Evolutionary conservation across 2,113 vertebrate genomes (phyloP).

Genomic region (Megalops atlanticus): DNA sequence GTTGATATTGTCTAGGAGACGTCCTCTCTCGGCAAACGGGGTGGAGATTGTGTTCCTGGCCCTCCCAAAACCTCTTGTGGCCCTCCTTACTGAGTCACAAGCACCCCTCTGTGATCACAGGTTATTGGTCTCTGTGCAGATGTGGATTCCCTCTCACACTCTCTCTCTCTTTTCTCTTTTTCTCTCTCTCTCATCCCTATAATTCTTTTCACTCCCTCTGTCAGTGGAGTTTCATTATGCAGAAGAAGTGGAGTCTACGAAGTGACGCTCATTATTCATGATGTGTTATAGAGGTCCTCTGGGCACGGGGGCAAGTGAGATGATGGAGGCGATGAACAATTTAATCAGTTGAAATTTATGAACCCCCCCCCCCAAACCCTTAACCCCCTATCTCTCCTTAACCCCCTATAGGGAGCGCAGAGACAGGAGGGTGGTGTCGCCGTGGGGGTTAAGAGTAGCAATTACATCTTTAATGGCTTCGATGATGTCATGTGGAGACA

Average conservation of each 20-base stretch:
- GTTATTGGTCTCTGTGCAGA: no score
- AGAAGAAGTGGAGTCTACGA: not conserved
- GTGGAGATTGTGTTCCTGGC: no score
- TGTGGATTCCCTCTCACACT: not conserved
- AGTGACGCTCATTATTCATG: not conserved
- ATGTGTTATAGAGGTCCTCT: not conserved
- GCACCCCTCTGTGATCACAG: no score
- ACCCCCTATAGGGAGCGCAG: not conserved
- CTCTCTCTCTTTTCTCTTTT: not conserved
- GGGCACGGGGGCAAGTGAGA: not conserved
- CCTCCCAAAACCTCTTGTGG: no score
- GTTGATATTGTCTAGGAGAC: no score
- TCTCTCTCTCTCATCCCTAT: not conserved
- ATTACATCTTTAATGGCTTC: not conserved
- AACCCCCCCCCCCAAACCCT: not conserved
- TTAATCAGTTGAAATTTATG: not conserved
- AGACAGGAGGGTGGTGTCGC: not conserved
- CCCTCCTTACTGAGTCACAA: no score
- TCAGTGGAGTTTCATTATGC: not conserved
- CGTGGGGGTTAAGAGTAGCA: not conserved
- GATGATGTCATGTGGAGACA: constrained; percentile 12
- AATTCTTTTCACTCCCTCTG: not conserved
- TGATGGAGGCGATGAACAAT: not conserved
- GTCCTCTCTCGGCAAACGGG: no score
- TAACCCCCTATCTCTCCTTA: not conserved